These are phyloP conservation scores for Oedothorax gibbosus DNA, from an alignment of 1,140 invertebrate genomes.

Conservation along the genomic window DNA sequence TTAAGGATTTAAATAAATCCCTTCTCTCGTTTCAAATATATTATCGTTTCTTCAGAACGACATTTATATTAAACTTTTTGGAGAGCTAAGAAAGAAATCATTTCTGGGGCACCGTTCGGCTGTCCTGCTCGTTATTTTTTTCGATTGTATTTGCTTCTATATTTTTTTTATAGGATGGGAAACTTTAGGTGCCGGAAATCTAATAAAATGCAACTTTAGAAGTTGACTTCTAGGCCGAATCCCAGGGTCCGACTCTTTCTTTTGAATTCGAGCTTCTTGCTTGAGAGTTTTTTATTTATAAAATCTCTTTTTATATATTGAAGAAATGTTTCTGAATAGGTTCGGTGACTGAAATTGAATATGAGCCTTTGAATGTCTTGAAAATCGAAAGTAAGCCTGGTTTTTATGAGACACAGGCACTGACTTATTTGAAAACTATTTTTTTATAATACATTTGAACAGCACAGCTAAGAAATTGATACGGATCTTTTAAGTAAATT, in stretches of 20 bases:
- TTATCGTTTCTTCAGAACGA: slow-evolving; percentile 4
- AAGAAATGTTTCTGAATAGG: slow-evolving; percentile 7
- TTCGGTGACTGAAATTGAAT: slow-evolving; percentile 29
- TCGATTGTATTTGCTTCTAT: neutral
- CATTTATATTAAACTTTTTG: slow-evolving; percentile 13
- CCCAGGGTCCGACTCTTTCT: neutral
- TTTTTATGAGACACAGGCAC: too few species aligned
- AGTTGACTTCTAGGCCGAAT: slow-evolving; percentile 4
- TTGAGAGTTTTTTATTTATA: neutral
- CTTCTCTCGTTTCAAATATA: slow-evolving; percentile 6
- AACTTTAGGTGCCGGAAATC: slow-evolving; percentile 30
- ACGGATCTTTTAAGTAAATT: too few species aligned
- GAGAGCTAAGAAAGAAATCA: neutral
- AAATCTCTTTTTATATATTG: neutral
- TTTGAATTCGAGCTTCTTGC: neutral
- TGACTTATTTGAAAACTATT: too few species aligned
- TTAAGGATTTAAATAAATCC: slow-evolving; percentile 5
- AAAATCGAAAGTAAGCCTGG: neutral
- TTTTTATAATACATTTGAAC: too few species aligned
- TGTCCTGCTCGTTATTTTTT: neutral
- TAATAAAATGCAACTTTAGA: slow-evolving; percentile 44
- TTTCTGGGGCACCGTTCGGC: neutral
- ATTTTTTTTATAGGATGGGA: slow-evolving; percentile 18
- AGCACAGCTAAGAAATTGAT: too few species aligned
- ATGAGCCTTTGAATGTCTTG: neutral